Evolutionary conservation across 2,888 invertebrate species (phyloP).

Genomic region (Bruchidius siliquastri): DNA sequence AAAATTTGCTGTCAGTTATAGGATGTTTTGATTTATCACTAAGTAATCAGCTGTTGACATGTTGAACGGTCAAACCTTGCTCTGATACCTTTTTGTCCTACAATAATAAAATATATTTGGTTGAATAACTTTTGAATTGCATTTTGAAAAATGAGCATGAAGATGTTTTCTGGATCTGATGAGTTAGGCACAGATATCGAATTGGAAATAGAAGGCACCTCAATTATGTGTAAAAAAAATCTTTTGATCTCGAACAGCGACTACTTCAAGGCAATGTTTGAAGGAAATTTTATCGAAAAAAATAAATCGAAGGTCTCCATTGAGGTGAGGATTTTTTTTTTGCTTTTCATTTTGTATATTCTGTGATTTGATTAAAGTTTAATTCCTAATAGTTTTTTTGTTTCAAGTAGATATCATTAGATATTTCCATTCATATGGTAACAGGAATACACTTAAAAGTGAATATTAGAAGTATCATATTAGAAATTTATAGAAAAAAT

Average conservation of each 20-base stretch:
- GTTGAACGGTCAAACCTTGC: too few species aligned
- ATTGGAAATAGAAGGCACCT: neutral
- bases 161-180: neutral
- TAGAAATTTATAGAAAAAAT: too few species aligned
- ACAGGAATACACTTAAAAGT: too few species aligned
- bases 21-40: too few species aligned
- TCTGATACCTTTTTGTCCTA: too few species aligned
- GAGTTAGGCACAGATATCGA: neutral
- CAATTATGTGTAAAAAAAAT: constrained; percentile 23
- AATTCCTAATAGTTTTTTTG: neutral
- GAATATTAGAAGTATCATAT: too few species aligned
- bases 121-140: neutral
- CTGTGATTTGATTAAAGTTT: neutral
- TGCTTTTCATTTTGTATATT: neutral
- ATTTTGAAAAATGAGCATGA: neutral
- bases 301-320: constrained; percentile 38
- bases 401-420: too few species aligned
- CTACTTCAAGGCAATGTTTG: constrained; percentile 50
- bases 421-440: too few species aligned
- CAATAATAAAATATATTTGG: too few species aligned
- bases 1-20: too few species aligned
- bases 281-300: constrained; percentile 44
- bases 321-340: constrained; percentile 34
- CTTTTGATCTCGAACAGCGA: constrained; percentile 42
- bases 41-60: too few species aligned